Percentiles rank a stretch among this genome's conserved stretches.
phyloP scores from a whole-genome alignment of 2,113 vertebrate species.

The Drymodes brunneopygia region DNA sequence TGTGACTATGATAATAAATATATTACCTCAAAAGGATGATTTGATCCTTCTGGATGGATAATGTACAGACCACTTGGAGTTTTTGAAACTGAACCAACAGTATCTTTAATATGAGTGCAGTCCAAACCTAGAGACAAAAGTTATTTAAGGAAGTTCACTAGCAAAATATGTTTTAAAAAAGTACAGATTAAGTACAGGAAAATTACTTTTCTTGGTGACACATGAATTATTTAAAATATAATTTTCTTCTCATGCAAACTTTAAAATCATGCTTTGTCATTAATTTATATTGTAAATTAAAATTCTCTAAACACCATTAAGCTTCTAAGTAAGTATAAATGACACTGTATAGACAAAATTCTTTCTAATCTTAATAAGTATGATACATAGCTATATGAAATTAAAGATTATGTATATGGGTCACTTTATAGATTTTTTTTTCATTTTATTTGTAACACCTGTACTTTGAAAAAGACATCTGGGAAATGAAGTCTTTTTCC shows the following conservation, averaged over 20 bases:
- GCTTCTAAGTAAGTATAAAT: neutral
- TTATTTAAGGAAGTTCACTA: neutral
- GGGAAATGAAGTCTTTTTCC: neutral
- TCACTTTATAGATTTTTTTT: neutral
- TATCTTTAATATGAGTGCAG: slow-evolving; percentile 89
- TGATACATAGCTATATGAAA: neutral
- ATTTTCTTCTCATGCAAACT: neutral
- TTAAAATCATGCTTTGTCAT: neutral
- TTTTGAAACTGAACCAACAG: slow-evolving; percentile 81
- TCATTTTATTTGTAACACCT: neutral
- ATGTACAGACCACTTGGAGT: slow-evolving; percentile 93
- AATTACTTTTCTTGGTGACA: neutral
- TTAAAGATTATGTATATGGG: neutral
- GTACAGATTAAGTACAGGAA: neutral
- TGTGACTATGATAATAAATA: neutral
- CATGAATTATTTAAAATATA: neutral
- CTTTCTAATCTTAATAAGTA: neutral
- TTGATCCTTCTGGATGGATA: slow-evolving; percentile 86
- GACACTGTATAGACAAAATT: neutral
- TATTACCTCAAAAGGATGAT: slow-evolving; percentile 87
- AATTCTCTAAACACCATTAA: neutral
- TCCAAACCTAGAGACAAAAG: slow-evolving; percentile 77
- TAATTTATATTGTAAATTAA: neutral
- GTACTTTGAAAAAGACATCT: neutral
- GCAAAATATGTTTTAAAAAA: neutral